These are phyloP conservation scores for Poeciliopsis presidionis DNA, from an alignment of 2,797 vertebrate species.

Conservation along the genomic window DNA sequence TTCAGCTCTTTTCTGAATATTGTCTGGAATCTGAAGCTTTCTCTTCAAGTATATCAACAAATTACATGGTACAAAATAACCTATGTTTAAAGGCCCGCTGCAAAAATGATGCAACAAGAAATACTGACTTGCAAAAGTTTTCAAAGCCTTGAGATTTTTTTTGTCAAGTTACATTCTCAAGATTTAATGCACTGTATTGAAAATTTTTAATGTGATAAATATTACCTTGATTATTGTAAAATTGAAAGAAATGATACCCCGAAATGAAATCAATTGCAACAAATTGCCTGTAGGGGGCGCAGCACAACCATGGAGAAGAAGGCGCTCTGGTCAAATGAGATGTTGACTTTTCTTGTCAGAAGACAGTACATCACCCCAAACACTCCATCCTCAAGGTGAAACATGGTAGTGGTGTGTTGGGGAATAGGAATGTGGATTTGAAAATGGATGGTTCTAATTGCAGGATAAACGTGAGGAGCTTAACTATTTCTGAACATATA, in stretches of 20 bases:
- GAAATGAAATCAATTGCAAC: not conserved
- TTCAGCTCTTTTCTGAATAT: not conserved
- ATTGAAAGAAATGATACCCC: not conserved
- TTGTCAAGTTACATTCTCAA: not conserved
- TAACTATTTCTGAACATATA: not conserved
- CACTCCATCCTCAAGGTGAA: not conserved
- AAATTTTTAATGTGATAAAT: not conserved
- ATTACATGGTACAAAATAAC: slow-evolving; percentile 14
- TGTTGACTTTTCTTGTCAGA: not conserved
- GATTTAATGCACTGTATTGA: not conserved
- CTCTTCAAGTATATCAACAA: not conserved
- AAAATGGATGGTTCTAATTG: not conserved
- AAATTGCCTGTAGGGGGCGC: not conserved
- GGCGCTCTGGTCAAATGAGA: not conserved
- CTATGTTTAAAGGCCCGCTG: not conserved
- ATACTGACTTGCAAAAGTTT: not conserved
- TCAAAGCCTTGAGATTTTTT: not conserved
- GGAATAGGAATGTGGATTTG: not conserved
- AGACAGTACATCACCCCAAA: not conserved
- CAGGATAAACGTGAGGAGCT: not conserved
- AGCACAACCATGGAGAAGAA: not conserved
- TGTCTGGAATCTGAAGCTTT: slow-evolving; percentile 20
- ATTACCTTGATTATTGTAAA: not conserved
- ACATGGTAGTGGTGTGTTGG: not conserved
- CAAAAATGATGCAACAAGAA: not conserved